These are phyloP conservation scores for Actinostola sp. DNA, from an alignment of 92 coral and sea anemone genomes.

Conservation along the genomic window DNA sequence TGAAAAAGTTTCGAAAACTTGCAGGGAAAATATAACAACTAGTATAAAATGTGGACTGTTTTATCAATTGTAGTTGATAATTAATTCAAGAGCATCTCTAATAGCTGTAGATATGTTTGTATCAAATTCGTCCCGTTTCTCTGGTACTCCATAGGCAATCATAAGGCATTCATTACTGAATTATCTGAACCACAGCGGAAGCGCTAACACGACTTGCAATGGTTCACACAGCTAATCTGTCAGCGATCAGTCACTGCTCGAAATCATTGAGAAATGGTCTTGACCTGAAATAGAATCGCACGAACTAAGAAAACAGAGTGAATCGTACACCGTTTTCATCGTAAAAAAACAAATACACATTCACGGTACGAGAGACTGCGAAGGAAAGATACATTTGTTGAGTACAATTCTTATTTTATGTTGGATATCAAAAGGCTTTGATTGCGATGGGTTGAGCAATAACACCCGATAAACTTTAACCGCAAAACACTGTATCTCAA, in stretches of 20 bases:
- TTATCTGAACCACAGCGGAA: constrained; percentile 1
- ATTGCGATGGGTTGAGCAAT: background rate
- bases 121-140: background rate
- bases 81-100: no score
- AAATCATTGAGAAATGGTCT: constrained; percentile 2
- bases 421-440: background rate
- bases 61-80: no score
- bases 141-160: background rate
- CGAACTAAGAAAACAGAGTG: background rate
- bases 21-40: no score
- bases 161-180: constrained; percentile 8
- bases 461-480: background rate
- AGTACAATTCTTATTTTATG: no score
- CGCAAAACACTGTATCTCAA: background rate
- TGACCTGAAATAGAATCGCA: constrained; percentile 5
- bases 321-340: background rate
- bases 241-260: constrained; percentile 1
- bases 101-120: no score
- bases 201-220: constrained; percentile 14
- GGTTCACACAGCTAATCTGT: constrained; percentile 18
- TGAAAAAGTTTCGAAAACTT: background rate
- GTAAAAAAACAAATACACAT: background rate
- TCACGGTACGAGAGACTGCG: no score
- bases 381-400: no score
- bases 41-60: no score